Conservation (phyloP, 2,113 vertebrate genomes). For the Bubalus kerabau region DNA sequence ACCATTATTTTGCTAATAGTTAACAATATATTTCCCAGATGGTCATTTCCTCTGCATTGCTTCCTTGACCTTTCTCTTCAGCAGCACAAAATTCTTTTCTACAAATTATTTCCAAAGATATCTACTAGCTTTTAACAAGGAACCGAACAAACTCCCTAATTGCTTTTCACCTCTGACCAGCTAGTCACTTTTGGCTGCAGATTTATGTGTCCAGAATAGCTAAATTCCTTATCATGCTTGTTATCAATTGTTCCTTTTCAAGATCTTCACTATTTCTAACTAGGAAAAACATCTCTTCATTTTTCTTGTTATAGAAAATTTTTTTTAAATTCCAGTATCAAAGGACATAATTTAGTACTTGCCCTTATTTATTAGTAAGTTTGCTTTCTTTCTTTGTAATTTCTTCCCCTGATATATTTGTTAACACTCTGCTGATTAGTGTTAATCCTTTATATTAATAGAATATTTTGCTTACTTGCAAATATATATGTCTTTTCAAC, state of each 20-base stretch:
- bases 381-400: slow-evolving; percentile 20
- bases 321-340: not conserved
- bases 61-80: slow-evolving; percentile 50
- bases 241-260: slow-evolving; percentile 26
- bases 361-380: slow-evolving; percentile 29
- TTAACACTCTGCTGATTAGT: slow-evolving; percentile 51
- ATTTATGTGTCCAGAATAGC: not conserved
- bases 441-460: slow-evolving; percentile 55
- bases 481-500: slow-evolving; percentile 25
- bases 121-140: not conserved
- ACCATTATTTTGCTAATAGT: slow-evolving; percentile 2
- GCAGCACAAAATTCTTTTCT: slow-evolving; percentile 21
- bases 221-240: not conserved
- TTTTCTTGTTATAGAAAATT: not conserved
- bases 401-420: slow-evolving; percentile 38
- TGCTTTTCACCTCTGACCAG: slow-evolving; percentile 21
- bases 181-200: not conserved
- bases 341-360: slow-evolving; percentile 46
- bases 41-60: not conserved
- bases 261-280: slow-evolving; percentile 32
- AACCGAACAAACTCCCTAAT: slow-evolving; percentile 12
- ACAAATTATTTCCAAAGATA: slow-evolving; percentile 40
- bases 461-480: slow-evolving; percentile 31
- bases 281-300: not conserved
- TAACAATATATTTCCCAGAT: slow-evolving; percentile 25